Evolutionary conservation across 2,888 invertebrate species (phyloP).

Genomic region (Antheraea yamamai): DNA sequence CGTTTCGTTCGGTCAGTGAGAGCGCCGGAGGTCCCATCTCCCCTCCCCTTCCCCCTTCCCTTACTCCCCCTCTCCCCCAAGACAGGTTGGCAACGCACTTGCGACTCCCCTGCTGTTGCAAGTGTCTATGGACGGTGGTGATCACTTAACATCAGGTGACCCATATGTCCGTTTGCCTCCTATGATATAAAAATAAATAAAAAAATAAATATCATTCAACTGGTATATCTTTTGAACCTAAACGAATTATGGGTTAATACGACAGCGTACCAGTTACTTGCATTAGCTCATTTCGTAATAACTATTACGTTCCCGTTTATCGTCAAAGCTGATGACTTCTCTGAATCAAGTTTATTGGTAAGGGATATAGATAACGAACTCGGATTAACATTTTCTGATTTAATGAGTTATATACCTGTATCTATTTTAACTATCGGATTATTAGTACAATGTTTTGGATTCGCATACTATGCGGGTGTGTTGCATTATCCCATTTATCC

Average conservation of each 20-base stretch:
- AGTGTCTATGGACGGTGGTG: too few species aligned
- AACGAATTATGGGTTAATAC: too few species aligned
- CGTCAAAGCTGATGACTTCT: neutral
- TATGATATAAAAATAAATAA: too few species aligned
- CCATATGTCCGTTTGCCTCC: too few species aligned
- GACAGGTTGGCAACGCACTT: too few species aligned
- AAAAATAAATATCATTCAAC: neutral
- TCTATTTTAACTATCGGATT: neutral
- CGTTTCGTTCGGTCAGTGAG: too few species aligned
- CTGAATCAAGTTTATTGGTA: neutral
- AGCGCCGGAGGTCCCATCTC: too few species aligned
- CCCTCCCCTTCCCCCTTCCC: too few species aligned
- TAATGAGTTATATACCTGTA: constrained; percentile 9
- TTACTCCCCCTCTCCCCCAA: too few species aligned
- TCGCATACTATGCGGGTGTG: too few species aligned
- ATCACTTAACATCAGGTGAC: too few species aligned
- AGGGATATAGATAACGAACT: neutral
- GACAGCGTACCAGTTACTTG: neutral
- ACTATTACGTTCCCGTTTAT: neutral
- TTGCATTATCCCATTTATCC: neutral
- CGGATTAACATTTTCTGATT: neutral
- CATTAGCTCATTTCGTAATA: neutral
- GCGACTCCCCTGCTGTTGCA: too few species aligned
- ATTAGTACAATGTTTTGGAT: neutral
- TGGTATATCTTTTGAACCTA: neutral